Evolutionary conservation across 2,888 invertebrate genomes (phyloP), one percentile per base, ranked within the genome.

Genomic region (Thecocarcelia acutangulata): DNA sequence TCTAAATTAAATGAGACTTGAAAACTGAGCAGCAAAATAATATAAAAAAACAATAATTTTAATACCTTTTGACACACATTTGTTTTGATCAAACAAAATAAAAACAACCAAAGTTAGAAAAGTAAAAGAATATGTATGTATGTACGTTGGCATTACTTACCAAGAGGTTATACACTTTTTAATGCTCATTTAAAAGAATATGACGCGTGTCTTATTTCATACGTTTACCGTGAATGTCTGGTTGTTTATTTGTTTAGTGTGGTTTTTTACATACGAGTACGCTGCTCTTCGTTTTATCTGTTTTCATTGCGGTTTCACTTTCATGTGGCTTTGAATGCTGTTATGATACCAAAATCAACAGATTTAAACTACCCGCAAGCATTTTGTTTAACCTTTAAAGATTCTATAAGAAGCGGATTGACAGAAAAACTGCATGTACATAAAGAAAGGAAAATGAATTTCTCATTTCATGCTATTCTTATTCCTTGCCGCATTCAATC

Each of bases 261-360:
- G 33, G 3, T 24, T 33, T 9, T 33, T 33, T 33, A 6, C 33
- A 1, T 33, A 33, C 9, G 33, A 9, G 4, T 33, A 33, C 9
- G 33, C 1, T 52, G 1, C 24, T 37, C 50, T 40, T 12, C 11
- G 17, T 66, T 66, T 66, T 44, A 52, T 56, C 44, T 50, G 37
- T 50, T 50, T 37, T 77, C 63, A 58, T 50, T 78, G 78, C 82
- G 78, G 81, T 77, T 77, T 81, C 73, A 73, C 81, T 81, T 81
- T 81, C 69, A 81, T 81, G 81, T 81, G 81, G 77, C 15, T 64
- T 52, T 63, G 63, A 58, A 44, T 56, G 81, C 68, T 73, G 73
- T 69, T 61, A 77, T 69, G 76, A 78, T 78, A 44, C 72, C 24
- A 66, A 69, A 64, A 68, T 52, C 44, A n/a, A n/a, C n/a, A 76